phyloP scores from a whole-genome alignment of 1,140 invertebrate species.

The Lucilia cuprina region DNA sequence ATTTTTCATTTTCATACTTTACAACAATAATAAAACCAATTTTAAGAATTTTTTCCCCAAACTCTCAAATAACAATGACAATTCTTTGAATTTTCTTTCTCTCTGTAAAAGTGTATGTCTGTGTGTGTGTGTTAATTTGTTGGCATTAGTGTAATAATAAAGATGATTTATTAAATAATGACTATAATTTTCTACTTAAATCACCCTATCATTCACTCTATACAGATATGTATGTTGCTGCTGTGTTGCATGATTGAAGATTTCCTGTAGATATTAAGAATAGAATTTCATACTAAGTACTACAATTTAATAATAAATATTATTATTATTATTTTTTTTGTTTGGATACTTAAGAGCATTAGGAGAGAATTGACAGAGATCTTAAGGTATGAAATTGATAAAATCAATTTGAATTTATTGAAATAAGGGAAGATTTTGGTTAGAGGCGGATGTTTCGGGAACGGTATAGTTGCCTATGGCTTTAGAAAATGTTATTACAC shows the following conservation, averaged over 20 bases:
- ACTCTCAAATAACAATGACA: neutral
- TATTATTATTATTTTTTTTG: too few relatives aligned
- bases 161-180: neutral
- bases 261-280: slow-evolving; percentile 15
- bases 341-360: neutral
- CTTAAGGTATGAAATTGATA: neutral
- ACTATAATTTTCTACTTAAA: neutral
- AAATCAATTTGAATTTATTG: too few relatives aligned
- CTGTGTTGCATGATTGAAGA: neutral
- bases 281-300: neutral
- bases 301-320: neutral
- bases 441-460: too few relatives aligned
- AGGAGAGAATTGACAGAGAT: neutral
- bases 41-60: too few relatives aligned
- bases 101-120: neutral
- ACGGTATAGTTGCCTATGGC: too few relatives aligned
- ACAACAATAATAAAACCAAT: too few relatives aligned
- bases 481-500: too few relatives aligned
- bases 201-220: neutral
- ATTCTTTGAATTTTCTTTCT: neutral
- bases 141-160: neutral
- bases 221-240: neutral
- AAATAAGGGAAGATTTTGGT: too few relatives aligned
- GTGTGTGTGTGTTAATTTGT: neutral
- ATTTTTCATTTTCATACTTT: too few relatives aligned